Evolutionary conservation across 1,140 invertebrate species (phyloP), one percentile per base, ranked within the genome.

Genomic region (Aleiodes sp.): DNA sequence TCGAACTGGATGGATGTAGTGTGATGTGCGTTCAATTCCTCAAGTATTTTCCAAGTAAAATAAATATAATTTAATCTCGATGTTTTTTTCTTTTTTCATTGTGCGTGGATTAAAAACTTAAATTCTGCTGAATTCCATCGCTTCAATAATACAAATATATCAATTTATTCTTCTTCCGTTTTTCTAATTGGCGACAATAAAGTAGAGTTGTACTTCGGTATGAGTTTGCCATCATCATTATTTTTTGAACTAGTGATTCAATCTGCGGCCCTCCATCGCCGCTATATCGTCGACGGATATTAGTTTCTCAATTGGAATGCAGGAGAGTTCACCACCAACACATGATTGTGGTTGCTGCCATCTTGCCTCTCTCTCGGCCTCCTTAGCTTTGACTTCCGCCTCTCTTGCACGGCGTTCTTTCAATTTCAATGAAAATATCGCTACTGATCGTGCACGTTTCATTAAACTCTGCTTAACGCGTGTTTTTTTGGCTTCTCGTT

Each of bases 371-470:
- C 74, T 79, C 37, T 87, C 84, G 2, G 81, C 82, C 31, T 84
- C 83, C 19, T 84, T 84, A 2, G 89, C 89, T 68, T 89, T 90
- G 66, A 89, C 87, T 65, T 91, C 90, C 0, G 91, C 91, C 62
- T 93, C 92, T 1, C 92, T 87, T 19, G 93, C 93, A 43, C 93
- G 86, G 33, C 92, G 87, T 71, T 93, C 91, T 68, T 93, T 92
- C 59, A 94, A 78, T 61, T 93, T 94, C 21, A 94, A 81, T 1
- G 93, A 94, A 81, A 94, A 94, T 72, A 94, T 93, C 7, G 93
- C 93, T 26, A 94, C 93, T 1, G 92, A 93, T 8, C 93, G 87
- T 3, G 93, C 93, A 52, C 93, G 88, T 80, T 94, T 94, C 83
- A 94, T 92, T 46, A 94, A 79, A 70, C 89, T 90, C 56, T 92